A percentile compares a stretch with the other conserved stretches of the same genome.
These are phyloP conservation scores for Prolemur simus DNA, from an alignment of 2,113 vertebrate species.

Conservation along the genomic window DNA sequence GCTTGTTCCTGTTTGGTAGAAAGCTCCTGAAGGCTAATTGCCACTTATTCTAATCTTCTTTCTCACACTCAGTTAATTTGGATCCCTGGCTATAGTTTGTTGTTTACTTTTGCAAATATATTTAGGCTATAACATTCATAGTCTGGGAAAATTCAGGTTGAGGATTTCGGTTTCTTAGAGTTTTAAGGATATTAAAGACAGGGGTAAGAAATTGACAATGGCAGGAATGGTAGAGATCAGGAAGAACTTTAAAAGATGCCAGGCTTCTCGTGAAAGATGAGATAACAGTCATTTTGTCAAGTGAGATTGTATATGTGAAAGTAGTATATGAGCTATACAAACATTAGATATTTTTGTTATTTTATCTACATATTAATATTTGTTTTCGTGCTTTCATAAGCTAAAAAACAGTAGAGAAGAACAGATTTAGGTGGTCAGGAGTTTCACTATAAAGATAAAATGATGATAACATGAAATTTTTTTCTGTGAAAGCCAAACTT, in stretches of 20 bases:
- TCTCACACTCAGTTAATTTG: slow-evolving; percentile 43
- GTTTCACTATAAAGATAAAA: background rate
- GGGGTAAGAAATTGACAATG: background rate
- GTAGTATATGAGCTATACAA: background rate
- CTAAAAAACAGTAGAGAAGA: background rate
- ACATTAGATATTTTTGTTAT: background rate
- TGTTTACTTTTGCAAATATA: slow-evolving; percentile 38
- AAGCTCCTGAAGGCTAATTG: slow-evolving; percentile 11
- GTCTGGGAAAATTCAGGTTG: slow-evolving; percentile 38
- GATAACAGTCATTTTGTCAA: background rate
- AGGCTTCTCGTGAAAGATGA: background rate
- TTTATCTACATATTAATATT: background rate
- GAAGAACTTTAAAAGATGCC: background rate
- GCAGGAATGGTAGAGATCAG: background rate
- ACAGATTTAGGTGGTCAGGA: background rate
- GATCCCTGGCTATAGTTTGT: background rate
- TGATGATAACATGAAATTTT: background rate
- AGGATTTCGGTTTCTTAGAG: slow-evolving; percentile 28
- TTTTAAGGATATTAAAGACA: slow-evolving; percentile 36
- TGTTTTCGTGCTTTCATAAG: background rate
- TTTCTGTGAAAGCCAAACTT: background rate
- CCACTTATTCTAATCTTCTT: slow-evolving; percentile 44
- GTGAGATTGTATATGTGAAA: background rate
- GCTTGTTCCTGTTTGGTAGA: background rate
- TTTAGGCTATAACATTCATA: background rate